Evolutionary conservation across 2,113 vertebrate genomes (phyloP), one percentile per base, ranked within the genome.

Genomic region (Etheostoma cragini): DNA sequence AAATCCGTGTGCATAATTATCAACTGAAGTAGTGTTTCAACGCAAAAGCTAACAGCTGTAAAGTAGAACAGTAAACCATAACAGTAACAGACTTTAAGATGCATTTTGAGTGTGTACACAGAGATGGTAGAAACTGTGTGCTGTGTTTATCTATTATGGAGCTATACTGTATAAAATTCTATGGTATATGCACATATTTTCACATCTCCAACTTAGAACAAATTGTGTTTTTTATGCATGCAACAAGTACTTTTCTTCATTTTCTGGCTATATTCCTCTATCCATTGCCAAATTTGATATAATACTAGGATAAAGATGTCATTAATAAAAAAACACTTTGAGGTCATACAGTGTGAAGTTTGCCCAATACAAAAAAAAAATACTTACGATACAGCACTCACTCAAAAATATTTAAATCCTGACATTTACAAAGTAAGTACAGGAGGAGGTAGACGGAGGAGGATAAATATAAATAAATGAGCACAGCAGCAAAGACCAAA

Each of bases 391-490:
- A 30, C 45, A 22, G 4, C 12, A 3, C 19, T 52, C 6, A 22
- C 19, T 22, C 7, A 12, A 8, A 42, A 52, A 52, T 1, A 56
- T 58, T 21, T 14, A 14, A 33, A 47, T 65, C 35, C 13, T 47
- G 11, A 57, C 13, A 62, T 52, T 38, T 47, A 52, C 14, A 24
- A 26, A 57, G 35, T 45, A 19, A 56, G 24, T 12, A 50, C 62
- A 60, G 8, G 21, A 4, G 35, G 24, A 63, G 24, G 24, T 60
- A 22, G 22, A 15, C n/a, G 10, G 26, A 45, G 47, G 12, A 63
- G 62, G 33, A 54, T 17, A 82, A 78, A 78, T 10, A 90, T 85
- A 92, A 80, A 81, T 71, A 54, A 71, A 86, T 72, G 3, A 86
- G 56, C 45, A 13, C 26, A 61, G 56, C 56, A 68, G 56, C 50